These are phyloP conservation scores for Arion vulgaris DNA, from an alignment of 1,140 invertebrate genomes.

Conservation along the genomic window DNA sequence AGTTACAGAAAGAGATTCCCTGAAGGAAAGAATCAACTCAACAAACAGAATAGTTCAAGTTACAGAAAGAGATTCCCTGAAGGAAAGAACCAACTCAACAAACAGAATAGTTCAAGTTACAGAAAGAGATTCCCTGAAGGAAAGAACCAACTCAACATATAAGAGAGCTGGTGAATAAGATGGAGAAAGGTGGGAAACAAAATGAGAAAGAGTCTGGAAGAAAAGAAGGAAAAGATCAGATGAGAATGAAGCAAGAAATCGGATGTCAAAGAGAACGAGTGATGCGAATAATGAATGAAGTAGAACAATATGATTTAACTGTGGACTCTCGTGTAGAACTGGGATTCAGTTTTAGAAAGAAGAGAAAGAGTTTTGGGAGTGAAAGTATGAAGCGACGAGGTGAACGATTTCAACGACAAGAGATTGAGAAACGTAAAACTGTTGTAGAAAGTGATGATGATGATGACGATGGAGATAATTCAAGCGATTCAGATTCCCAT, in stretches of 20 bases:
- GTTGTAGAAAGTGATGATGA: background rate
- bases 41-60: too few species aligned
- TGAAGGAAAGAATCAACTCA: background rate
- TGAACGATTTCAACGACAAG: slow-evolving; percentile 23
- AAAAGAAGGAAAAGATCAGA: background rate
- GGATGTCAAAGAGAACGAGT: background rate
- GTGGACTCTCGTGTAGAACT: slow-evolving; percentile 9
- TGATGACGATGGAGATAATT: background rate
- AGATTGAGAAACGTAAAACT: slow-evolving; percentile 19
- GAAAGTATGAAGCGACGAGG: slow-evolving; percentile 20
- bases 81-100: background rate
- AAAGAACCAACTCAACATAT: background rate
- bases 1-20: too few species aligned
- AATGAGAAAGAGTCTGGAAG: background rate
- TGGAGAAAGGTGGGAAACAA: background rate
- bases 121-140: background rate
- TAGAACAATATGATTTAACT: background rate
- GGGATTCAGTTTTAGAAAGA: background rate
- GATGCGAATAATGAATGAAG: background rate
- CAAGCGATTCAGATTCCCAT: background rate
- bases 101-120: too few species aligned
- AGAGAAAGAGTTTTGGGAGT: slow-evolving; percentile 19
- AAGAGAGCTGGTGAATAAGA: background rate
- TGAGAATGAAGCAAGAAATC: background rate
- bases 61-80: background rate